Conservation (phyloP, 1,140 invertebrate genomes). For the Cotesia typhae region DNA sequence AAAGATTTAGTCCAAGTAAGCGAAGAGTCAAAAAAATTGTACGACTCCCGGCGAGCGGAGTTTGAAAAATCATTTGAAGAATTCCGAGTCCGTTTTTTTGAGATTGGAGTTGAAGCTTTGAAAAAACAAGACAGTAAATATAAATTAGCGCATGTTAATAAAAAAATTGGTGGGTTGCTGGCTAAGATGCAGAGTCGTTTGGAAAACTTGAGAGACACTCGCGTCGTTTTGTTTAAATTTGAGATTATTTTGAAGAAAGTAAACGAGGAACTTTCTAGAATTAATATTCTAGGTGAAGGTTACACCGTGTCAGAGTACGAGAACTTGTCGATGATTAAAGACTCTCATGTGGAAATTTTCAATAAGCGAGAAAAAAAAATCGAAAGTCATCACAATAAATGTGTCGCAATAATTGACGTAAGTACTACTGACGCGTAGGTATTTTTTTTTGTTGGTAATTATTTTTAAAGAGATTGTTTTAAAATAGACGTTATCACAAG, state of each 20-base stretch:
- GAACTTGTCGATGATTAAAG: constrained; percentile 29
- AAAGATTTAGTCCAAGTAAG: constrained; percentile 31
- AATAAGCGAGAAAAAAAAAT: constrained; percentile 35
- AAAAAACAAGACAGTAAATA: constrained; percentile 16
- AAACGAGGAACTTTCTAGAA: neutral
- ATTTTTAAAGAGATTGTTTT: neutral
- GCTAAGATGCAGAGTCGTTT: constrained; percentile 28
- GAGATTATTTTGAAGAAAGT: constrained; percentile 19
- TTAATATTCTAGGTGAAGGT: constrained; percentile 36
- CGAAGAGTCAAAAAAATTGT: constrained; percentile 14
- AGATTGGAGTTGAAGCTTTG: constrained; percentile 22
- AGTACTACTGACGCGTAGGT: constrained; percentile 5
- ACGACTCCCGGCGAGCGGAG: neutral
- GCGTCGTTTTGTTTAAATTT: constrained; percentile 35
- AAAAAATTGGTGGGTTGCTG: constrained; percentile 21
- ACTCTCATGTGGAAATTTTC: constrained; percentile 25
- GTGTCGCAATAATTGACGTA: constrained; percentile 20
- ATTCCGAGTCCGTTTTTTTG: constrained; percentile 23
- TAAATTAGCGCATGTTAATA: constrained; percentile 15
- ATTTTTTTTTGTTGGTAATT: neutral
- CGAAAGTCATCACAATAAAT: constrained; percentile 22
- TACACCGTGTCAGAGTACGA: constrained; percentile 42
- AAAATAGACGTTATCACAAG: constrained; percentile 32
- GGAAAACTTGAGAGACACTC: constrained; percentile 31
- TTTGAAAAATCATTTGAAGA: constrained; percentile 34